Evolutionary conservation across 2,797 vertebrate species (phyloP).

Genomic region (Acestrorhynchus altus): DNA sequence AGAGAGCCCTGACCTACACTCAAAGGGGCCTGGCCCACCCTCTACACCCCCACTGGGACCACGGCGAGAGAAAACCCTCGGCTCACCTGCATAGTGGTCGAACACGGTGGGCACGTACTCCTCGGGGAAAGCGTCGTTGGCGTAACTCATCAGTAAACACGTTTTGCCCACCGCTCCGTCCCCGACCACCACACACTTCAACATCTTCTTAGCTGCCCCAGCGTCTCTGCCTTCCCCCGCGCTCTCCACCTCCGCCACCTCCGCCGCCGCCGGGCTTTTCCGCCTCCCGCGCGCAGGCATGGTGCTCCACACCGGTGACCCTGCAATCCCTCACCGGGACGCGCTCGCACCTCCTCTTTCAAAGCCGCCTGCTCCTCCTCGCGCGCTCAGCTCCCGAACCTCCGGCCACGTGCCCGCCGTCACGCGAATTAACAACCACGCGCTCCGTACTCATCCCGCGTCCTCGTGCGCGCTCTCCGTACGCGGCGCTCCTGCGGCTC

Average conservation of each 20-base stretch:
- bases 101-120: slow-evolving; percentile 92
- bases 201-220: slow-evolving; percentile 81
- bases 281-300: slow-evolving; percentile 53
- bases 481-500: neutral
- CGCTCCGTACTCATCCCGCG: neutral
- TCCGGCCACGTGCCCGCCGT: neutral
- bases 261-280: slow-evolving; percentile 40
- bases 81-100: slow-evolving; percentile 90
- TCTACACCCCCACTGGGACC: neutral
- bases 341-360: neutral
- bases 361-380: neutral
- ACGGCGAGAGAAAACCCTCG: neutral
- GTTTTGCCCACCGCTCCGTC: slow-evolving; percentile 92
- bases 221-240: slow-evolving; percentile 63
- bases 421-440: neutral
- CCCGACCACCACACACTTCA: slow-evolving; percentile 93
- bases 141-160: slow-evolving; percentile 91
- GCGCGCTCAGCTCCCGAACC: neutral
- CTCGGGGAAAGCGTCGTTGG: slow-evolving; percentile 92
- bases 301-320: neutral
- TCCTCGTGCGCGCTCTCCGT: slow-evolving; percentile 37
- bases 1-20: slow-evolving; percentile 5
- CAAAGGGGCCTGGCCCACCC: neutral
- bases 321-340: neutral
- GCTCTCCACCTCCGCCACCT: slow-evolving; percentile 51